Evolutionary conservation across 2,888 invertebrate species (phyloP).

Genomic region (Caenorhabditis plicata): DNA sequence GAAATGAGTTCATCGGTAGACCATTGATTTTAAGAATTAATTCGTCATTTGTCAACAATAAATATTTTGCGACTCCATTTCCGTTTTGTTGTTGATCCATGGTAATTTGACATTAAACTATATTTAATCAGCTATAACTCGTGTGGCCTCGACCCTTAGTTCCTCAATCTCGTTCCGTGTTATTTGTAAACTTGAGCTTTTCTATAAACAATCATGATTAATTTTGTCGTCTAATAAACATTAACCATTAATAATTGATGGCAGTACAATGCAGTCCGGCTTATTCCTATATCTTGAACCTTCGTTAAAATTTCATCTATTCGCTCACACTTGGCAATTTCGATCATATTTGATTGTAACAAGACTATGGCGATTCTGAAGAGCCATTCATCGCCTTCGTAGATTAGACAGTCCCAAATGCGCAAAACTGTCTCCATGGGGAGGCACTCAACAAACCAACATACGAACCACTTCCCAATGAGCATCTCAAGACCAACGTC

Average conservation of each 20-base stretch:
- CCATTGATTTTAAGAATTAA: background rate
- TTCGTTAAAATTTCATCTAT: conserved; percentile 36
- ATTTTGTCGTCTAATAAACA: background rate
- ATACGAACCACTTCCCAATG: conserved; percentile 48
- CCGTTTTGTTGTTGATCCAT: too few species aligned
- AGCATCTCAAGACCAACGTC: conserved; percentile 44
- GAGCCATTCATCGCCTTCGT: conserved; percentile 88
- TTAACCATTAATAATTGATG: conserved; percentile 38
- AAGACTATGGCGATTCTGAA: conserved; percentile 77
- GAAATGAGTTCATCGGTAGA: too few species aligned
- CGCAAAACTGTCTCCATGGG: conserved; percentile 77
- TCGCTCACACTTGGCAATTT: conserved; percentile 26
- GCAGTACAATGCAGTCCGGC: conserved; percentile 38
- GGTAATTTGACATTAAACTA: background rate
- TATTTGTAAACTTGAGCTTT: conserved; percentile 18
- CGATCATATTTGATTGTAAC: conserved; percentile 32
- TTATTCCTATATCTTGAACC: conserved; percentile 38
- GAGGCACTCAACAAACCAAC: conserved; percentile 47
- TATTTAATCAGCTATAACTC: conserved; percentile 7
- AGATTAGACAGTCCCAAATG: conserved; percentile 93
- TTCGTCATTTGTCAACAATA: background rate
- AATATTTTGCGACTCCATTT: too few species aligned
- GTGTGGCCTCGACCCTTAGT: conserved; percentile 10
- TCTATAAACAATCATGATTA: conserved; percentile 9
- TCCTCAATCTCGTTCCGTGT: conserved; percentile 12